Conservation (phyloP, 1,140 invertebrate genomes). For the Holcopasites calliopsidis region DNA sequence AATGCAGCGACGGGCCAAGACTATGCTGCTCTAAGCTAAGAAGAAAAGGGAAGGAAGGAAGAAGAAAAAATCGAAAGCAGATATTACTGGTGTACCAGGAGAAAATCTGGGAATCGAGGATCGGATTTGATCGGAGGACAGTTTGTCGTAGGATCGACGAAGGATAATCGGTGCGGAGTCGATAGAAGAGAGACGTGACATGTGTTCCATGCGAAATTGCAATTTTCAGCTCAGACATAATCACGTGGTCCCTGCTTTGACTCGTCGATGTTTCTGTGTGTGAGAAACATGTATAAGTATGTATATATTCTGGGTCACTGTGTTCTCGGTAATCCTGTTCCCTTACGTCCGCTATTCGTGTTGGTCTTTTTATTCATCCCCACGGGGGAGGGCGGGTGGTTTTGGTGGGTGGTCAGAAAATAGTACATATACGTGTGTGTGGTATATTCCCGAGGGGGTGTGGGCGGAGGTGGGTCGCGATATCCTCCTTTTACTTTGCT, state of each 20-base stretch:
- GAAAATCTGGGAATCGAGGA: background rate
- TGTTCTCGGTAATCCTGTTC: conserved; percentile 51
- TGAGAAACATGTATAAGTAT: conserved; percentile 59
- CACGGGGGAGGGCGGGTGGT: background rate
- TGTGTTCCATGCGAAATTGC: conserved; percentile 79
- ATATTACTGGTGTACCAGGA: too few relatives aligned
- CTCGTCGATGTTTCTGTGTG: conserved; percentile 77
- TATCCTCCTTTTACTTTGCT: conserved; percentile 37
- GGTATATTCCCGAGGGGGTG: background rate
- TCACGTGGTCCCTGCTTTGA: conserved; percentile 81
- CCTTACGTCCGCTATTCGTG: conserved; percentile 26
- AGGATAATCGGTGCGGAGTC: too few relatives aligned
- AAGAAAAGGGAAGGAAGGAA: background rate
- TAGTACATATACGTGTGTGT: background rate
- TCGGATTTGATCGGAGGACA: too few relatives aligned
- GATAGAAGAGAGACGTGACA: conserved; percentile 76
- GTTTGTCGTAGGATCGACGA: too few relatives aligned
- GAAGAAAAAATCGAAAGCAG: background rate
- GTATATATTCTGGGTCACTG: conserved; percentile 54
- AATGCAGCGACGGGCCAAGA: background rate
- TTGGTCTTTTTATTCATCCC: conserved; percentile 19
- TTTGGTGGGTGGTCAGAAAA: background rate
- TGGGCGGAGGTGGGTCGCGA: conserved; percentile 20
- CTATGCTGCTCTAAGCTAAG: background rate
- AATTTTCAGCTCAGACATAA: conserved; percentile 80